Conservation (phyloP, 2,888 invertebrate species). For the Cheilosia vulpina region DNA sequence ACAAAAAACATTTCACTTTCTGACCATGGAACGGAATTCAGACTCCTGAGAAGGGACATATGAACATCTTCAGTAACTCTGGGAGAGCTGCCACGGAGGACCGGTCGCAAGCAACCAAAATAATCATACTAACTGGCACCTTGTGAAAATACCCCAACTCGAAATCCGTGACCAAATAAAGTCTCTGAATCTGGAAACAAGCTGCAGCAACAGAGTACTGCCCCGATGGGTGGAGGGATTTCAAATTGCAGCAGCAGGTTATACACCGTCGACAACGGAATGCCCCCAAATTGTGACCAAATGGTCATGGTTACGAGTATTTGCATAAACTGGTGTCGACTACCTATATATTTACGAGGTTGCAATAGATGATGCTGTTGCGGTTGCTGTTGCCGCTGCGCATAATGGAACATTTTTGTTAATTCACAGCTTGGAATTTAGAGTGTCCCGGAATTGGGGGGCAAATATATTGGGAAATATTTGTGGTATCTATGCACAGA, state of each 20-base stretch:
- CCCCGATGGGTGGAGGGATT: constrained; percentile 36
- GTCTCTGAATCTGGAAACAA: constrained; percentile 60
- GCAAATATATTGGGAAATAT: constrained; percentile 64
- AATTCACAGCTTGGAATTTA: constrained; percentile 69
- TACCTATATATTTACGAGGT: constrained; percentile 35
- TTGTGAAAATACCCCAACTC: constrained; percentile 74
- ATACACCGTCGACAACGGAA: constrained; percentile 51
- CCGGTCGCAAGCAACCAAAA: constrained; percentile 44
- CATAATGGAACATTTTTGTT: constrained; percentile 73
- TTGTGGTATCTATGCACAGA: constrained; percentile 51
- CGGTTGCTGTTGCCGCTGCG: constrained; percentile 19
- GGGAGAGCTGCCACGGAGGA: constrained; percentile 22
- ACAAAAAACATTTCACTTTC: constrained; percentile 74
- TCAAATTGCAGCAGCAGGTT: constrained; percentile 63
- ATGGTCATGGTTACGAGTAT: constrained; percentile 61
- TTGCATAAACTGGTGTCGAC: constrained; percentile 74
- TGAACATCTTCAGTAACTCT: constrained; percentile 44
- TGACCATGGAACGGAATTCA: constrained; percentile 71
- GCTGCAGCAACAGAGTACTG: constrained; percentile 35
- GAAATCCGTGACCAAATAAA: constrained; percentile 75
- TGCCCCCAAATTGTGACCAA: constrained; percentile 74
- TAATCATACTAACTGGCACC: constrained; percentile 75
- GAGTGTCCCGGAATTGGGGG: constrained; percentile 66
- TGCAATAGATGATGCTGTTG: constrained; percentile 42
- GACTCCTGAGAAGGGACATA: constrained; percentile 36